Percentiles rank a stretch among this genome's conserved stretches.
Conservation (phyloP, 2,113 vertebrate species). For the Forbesichthys papilliferus region DNA sequence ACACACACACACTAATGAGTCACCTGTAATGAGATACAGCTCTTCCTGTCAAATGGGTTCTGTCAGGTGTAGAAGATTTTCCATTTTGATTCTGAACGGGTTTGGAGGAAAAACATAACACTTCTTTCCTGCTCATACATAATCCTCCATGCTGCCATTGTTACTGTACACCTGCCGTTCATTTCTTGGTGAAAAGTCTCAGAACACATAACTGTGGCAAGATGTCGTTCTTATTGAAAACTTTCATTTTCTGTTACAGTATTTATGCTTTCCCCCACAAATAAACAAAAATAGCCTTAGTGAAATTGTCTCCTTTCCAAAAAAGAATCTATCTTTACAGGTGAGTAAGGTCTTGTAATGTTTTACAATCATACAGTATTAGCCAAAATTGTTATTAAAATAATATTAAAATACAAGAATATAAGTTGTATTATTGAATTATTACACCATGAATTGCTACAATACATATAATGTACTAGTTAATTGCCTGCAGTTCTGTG, state of each 20-base stretch:
- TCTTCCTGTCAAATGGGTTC: slow-evolving; percentile 51
- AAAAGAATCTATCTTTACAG: no score
- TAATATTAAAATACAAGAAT: no score
- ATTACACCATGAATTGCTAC: not conserved
- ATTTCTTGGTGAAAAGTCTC: slow-evolving; percentile 22
- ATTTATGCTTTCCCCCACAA: not conserved
- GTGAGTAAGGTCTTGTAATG: no score
- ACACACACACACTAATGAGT: slow-evolving; percentile 50
- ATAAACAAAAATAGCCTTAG: no score
- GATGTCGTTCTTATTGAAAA: not conserved
- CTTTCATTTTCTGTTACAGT: not conserved
- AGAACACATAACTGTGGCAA: not conserved
- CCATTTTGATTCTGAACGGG: slow-evolving; percentile 45
- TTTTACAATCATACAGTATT: no score
- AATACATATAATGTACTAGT: not conserved
- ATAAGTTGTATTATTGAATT: not conserved
- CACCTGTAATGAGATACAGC: slow-evolving; percentile 52
- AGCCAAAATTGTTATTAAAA: no score
- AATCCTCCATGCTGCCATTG: slow-evolving; percentile 38
- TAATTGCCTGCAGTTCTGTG: not conserved
- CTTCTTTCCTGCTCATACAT: slow-evolving; percentile 8
- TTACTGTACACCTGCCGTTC: slow-evolving; percentile 25
- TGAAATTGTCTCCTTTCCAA: not conserved
- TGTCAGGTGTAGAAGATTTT: slow-evolving; percentile 60
- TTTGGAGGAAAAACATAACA: slow-evolving; percentile 19